Evolutionary conservation across 2,113 vertebrate genomes (phyloP).

Genomic region (Amphiprion percula): DNA sequence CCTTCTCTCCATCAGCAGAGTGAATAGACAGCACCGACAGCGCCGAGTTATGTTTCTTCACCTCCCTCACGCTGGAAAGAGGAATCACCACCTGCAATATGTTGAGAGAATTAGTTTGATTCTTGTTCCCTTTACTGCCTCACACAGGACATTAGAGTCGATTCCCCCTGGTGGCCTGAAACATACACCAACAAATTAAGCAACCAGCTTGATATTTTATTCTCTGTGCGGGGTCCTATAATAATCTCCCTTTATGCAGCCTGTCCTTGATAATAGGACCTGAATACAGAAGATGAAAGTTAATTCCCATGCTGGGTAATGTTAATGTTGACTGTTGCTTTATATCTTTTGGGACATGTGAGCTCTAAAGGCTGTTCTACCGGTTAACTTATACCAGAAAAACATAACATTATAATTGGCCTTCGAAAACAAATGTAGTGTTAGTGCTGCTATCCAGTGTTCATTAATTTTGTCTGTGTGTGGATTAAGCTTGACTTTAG

Average conservation of each 20-base stretch:
- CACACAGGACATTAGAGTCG: not conserved
- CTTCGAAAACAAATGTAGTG: not conserved
- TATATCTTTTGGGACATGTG: not conserved
- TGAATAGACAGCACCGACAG: conserved; percentile 87
- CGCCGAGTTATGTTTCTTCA: conserved; percentile 87
- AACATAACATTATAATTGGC: no score
- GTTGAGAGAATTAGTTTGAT: not conserved
- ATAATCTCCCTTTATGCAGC: no score
- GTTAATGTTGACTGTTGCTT: not conserved
- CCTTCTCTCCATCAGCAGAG: conserved; percentile 86
- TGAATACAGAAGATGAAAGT: not conserved
- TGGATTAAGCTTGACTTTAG: not conserved
- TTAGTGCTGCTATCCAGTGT: not conserved
- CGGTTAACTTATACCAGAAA: no score
- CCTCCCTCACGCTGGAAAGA: conserved; percentile 56
- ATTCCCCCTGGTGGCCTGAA: not conserved
- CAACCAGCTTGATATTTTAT: not conserved
- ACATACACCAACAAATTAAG: not conserved
- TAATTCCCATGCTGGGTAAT: not conserved
- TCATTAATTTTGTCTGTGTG: not conserved
- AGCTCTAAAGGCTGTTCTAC: not conserved
- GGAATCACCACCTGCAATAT: conserved; percentile 82
- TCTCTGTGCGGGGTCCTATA: not conserved
- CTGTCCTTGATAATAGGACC: not conserved
- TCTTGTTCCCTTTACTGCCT: not conserved